Evolutionary conservation across 2,888 invertebrate genomes (phyloP).

Genomic region (Apeira syringaria): DNA sequence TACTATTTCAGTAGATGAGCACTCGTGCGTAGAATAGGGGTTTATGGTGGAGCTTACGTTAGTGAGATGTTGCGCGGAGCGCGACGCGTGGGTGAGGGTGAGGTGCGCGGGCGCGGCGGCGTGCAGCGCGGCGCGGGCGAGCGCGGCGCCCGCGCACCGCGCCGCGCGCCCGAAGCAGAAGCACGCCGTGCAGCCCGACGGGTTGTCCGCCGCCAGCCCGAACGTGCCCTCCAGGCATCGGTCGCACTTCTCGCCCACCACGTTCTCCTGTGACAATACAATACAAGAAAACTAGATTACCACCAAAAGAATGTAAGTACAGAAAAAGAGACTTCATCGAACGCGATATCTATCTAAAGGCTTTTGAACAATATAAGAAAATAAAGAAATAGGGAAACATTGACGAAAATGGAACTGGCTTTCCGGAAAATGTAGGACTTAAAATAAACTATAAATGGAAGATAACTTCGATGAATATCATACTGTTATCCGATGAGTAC

Average conservation of each 20-base stretch:
- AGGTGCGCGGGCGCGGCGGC: constrained; percentile 81
- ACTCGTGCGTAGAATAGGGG: neutral
- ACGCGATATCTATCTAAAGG: too few relatives aligned
- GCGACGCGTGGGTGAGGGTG: constrained; percentile 50
- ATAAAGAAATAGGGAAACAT: too few relatives aligned
- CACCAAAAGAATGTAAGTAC: too few relatives aligned
- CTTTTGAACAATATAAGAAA: too few relatives aligned
- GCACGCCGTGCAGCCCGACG: constrained; percentile 96
- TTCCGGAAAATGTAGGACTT: too few relatives aligned
- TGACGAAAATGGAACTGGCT: too few relatives aligned
- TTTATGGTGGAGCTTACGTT: constrained; percentile 43
- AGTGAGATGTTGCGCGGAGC: constrained; percentile 39
- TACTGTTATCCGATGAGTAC: too few relatives aligned
- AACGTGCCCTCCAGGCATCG: constrained; percentile 93
- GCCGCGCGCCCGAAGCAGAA: constrained; percentile 97
- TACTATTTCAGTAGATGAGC: too few relatives aligned
- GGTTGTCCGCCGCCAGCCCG: constrained; percentile 90
- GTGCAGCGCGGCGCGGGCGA: constrained; percentile 92
- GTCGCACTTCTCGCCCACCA: constrained; percentile 92
- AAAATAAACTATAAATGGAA: too few relatives aligned
- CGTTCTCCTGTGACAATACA: constrained; percentile 85
- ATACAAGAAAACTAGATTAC: too few relatives aligned
- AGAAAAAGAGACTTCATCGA: too few relatives aligned
- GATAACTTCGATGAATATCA: too few relatives aligned
- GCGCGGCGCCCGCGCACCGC: constrained; percentile 90